These are phyloP conservation scores for Protomyctophum bolini DNA, from an alignment of 2,113 vertebrate species.

Conservation along the genomic window DNA sequence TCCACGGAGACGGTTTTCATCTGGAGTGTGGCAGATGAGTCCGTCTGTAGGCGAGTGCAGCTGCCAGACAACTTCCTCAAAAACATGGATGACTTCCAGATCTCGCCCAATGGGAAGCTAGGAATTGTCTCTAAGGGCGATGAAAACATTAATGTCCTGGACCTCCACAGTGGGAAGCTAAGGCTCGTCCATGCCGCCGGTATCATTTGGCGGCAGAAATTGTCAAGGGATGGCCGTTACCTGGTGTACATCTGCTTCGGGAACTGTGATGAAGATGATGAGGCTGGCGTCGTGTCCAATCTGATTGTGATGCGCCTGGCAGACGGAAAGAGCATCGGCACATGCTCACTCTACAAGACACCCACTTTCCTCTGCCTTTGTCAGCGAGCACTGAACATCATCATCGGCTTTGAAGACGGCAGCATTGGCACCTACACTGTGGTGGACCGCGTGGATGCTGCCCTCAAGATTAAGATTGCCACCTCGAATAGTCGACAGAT, in stretches of 20 bases:
- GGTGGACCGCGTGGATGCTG: slow-evolving; percentile 95
- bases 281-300: slow-evolving; percentile 88
- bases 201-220: slow-evolving; percentile 91
- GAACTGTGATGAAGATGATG: slow-evolving; percentile 91
- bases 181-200: slow-evolving; percentile 91
- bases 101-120: slow-evolving; percentile 96
- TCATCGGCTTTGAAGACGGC: slow-evolving; percentile 96
- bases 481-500: slow-evolving; percentile 98
- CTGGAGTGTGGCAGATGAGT: slow-evolving; percentile 96
- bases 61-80: slow-evolving; percentile 93
- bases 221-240: slow-evolving; percentile 95
- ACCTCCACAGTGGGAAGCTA: slow-evolving; percentile 93
- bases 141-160: slow-evolving; percentile 94
- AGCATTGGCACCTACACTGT: slow-evolving; percentile 98
- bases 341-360: slow-evolving; percentile 97
- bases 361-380: slow-evolving; percentile 94
- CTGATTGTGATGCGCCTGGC: slow-evolving; percentile 97
- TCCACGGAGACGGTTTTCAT: slow-evolving; percentile 94
- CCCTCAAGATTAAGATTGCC: slow-evolving; percentile 98
- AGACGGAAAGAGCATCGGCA: slow-evolving; percentile 97
- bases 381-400: slow-evolving; percentile 95
- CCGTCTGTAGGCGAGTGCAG: slow-evolving; percentile 92
- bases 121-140: slow-evolving; percentile 95
- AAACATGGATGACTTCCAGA: slow-evolving; percentile 95
- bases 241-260: slow-evolving; percentile 96